Conservation (phyloP, 2,888 invertebrate species). For the Biston betularia region DNA sequence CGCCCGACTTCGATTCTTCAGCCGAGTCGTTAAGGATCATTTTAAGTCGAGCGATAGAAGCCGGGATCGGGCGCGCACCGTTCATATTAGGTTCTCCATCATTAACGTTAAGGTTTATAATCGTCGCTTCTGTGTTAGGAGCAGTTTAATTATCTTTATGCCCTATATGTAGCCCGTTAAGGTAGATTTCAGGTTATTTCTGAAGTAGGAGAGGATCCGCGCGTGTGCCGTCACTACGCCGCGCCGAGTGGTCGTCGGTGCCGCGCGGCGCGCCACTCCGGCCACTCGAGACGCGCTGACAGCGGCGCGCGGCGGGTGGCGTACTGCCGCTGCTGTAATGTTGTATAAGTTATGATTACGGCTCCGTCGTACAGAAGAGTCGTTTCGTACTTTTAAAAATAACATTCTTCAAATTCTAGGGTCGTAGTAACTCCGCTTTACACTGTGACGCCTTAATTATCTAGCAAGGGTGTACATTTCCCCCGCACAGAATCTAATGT, state of each 20-base stretch:
- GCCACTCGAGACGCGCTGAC: slow-evolving; percentile 39
- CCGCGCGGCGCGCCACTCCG: too few species aligned
- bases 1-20: slow-evolving; percentile 15
- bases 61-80: slow-evolving; percentile 8
- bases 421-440: too few species aligned
- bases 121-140: slow-evolving; percentile 31
- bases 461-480: too few species aligned
- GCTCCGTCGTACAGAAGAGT: too few species aligned
- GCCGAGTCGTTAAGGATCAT: not conserved
- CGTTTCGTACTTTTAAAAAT: too few species aligned
- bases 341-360: not conserved
- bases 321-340: too few species aligned
- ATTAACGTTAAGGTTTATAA: slow-evolving; percentile 36
- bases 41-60: slow-evolving; percentile 13
- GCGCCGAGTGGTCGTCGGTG: slow-evolving; percentile 38
- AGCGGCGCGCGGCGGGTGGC: too few species aligned
- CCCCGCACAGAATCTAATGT: too few species aligned
- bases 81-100: slow-evolving; percentile 40
- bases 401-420: too few species aligned
- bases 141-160: slow-evolving; percentile 5
- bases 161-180: slow-evolving; percentile 15
- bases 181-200: slow-evolving; percentile 26
- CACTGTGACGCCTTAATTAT: too few species aligned
- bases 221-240: slow-evolving; percentile 39
- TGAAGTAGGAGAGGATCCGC: slow-evolving; percentile 16